These are phyloP conservation scores for Sebastes paucispinis DNA, from an alignment of 2,797 vertebrate genomes.

Conservation along the genomic window DNA sequence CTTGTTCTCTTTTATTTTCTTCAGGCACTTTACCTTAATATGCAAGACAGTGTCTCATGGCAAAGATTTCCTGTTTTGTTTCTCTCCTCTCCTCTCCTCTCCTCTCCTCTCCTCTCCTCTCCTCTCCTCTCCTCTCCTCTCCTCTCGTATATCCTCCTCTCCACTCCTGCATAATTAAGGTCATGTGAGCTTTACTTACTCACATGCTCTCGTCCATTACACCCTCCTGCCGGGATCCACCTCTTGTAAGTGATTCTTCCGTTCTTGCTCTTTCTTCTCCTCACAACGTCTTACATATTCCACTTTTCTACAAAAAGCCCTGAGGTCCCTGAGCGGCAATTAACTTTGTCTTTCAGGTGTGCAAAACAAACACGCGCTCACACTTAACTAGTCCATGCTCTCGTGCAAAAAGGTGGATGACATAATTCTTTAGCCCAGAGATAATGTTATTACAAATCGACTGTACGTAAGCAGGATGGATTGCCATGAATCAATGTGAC, in stretches of 20 bases:
- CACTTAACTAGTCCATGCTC: conserved; percentile 19
- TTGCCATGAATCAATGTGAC: conserved; percentile 74
- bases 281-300: conserved; percentile 7
- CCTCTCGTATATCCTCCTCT: conserved; percentile 1
- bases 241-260: background rate
- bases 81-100: conserved; percentile 11
- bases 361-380: conserved; percentile 19
- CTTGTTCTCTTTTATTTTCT: conserved; percentile 1
- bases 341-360: conserved; percentile 35
- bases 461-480: conserved; percentile 36
- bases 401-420: conserved; percentile 38
- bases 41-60: conserved; percentile 5
- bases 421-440: conserved; percentile 47
- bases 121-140: background rate
- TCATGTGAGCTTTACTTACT: conserved; percentile 24
- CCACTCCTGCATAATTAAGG: conserved; percentile 1
- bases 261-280: background rate
- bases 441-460: conserved; percentile 73
- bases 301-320: conserved; percentile 33
- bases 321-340: conserved; percentile 33
- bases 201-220: conserved; percentile 4
- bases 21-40: conserved; percentile 37
- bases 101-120: conserved; percentile 20
- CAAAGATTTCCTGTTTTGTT: conserved; percentile 2
- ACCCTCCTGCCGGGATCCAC: conserved; percentile 3